phyloP scores from a whole-genome alignment of 1,140 invertebrate species.

The Nasonia longicornis region DNA sequence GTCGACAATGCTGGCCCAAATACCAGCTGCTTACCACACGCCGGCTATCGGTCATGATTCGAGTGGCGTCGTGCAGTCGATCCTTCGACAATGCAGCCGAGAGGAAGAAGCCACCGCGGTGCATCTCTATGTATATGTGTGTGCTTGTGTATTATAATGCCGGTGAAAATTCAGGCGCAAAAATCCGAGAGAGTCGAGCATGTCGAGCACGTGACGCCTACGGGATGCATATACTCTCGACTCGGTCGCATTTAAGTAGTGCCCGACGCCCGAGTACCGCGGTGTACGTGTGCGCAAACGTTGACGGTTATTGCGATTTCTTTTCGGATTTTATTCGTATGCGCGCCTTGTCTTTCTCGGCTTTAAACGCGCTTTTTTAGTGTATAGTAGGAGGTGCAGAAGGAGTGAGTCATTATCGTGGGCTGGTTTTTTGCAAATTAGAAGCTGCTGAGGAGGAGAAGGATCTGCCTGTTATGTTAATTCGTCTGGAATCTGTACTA shows the following conservation, averaged over 20 bases:
- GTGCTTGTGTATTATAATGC: background rate
- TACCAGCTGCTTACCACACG: conserved; percentile 29
- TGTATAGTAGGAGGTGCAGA: too few relatives aligned
- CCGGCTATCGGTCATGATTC: conserved; percentile 3
- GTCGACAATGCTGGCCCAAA: conserved; percentile 45
- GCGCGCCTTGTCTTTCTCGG: background rate
- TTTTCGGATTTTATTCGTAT: background rate
- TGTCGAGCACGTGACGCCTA: background rate
- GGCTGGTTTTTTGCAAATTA: background rate
- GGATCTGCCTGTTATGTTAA: background rate
- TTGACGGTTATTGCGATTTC: background rate
- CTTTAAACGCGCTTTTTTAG: background rate
- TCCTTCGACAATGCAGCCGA: background rate
- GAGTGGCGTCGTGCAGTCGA: background rate
- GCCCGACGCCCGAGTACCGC: too few relatives aligned
- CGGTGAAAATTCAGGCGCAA: conserved; percentile 12
- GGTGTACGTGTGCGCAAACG: background rate
- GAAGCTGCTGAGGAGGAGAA: too few relatives aligned
- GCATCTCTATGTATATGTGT: background rate
- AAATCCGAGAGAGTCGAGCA: background rate
- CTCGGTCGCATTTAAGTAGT: background rate
- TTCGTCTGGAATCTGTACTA: background rate
- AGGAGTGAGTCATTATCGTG: background rate
- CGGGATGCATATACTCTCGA: background rate
- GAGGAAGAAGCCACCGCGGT: background rate